Percentiles rank a stretch among this genome's conserved stretches.
Evolutionary conservation across 2,888 invertebrate genomes (phyloP).

Genomic region (Chloroclystis v-ata): DNA sequence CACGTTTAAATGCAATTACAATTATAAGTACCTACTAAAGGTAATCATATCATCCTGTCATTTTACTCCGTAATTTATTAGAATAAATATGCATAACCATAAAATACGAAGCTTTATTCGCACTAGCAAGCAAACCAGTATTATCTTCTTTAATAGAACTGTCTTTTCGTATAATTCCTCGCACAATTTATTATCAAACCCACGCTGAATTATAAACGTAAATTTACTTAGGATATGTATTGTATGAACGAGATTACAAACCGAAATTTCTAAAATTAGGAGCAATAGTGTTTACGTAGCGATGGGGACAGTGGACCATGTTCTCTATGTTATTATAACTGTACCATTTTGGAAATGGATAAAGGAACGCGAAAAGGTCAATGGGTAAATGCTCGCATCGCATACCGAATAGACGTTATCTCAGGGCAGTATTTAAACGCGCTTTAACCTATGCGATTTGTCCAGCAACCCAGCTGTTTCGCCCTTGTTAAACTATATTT

Average conservation of each 20-base stretch:
- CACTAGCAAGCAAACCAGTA: background rate
- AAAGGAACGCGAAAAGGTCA: background rate
- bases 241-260: background rate
- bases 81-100: background rate
- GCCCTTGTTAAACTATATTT: no score
- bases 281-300: background rate
- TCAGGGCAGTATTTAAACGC: no score
- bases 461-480: background rate
- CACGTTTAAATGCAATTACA: no score
- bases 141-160: slow-evolving; percentile 1
- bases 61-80: background rate
- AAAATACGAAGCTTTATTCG: background rate
- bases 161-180: slow-evolving; percentile 2
- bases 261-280: background rate
- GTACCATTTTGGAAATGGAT: slow-evolving; percentile 2
- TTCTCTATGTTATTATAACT: slow-evolving; percentile 6
- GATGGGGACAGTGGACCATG: background rate
- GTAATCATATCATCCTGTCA: background rate
- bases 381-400: background rate
- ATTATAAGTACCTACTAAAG: no score
- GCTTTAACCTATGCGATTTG: background rate
- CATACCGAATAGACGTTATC: no score
- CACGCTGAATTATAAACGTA: background rate
- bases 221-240: slow-evolving; percentile 3
- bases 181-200: slow-evolving; percentile 1